Evolutionary conservation across 2,797 vertebrate genomes (phyloP).

Genomic region (Jordanella pulchra): DNA sequence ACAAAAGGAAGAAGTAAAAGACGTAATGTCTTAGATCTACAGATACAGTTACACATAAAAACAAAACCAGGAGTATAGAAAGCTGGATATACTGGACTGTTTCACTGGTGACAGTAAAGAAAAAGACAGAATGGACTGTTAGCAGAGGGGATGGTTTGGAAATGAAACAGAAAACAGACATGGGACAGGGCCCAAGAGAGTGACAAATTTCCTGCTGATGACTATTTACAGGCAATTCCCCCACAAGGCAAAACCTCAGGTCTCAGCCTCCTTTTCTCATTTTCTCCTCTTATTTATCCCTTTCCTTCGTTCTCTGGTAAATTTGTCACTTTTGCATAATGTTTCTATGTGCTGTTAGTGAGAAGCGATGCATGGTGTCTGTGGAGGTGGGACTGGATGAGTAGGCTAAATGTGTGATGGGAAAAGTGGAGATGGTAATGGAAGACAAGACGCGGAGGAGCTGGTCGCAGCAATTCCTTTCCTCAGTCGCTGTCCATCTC

Average conservation of each 20-base stretch:
- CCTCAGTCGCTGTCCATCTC: constrained; percentile 68
- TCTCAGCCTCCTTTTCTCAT: constrained; percentile 52
- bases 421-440: constrained; percentile 44
- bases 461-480: constrained; percentile 62
- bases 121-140: constrained; percentile 35
- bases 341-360: constrained; percentile 35
- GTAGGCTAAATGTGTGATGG: constrained; percentile 47
- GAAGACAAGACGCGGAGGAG: constrained; percentile 48
- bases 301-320: constrained; percentile 56
- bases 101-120: constrained; percentile 42
- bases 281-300: constrained; percentile 61
- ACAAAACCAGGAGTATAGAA: constrained; percentile 10
- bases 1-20: constrained; percentile 4
- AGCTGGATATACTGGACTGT: constrained; percentile 14
- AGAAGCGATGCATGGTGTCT: constrained; percentile 26
- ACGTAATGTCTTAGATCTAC: constrained; percentile 7
- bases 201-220: constrained; percentile 69
- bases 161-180: constrained; percentile 33
- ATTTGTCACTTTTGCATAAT: constrained; percentile 77
- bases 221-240: constrained; percentile 70
- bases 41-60: constrained; percentile 22
- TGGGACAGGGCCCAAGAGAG: constrained; percentile 43
- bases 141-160: constrained; percentile 17
- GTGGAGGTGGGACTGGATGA: constrained; percentile 43
- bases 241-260: constrained; percentile 36